Percentiles rank a stretch among this genome's conserved stretches.
Conservation (phyloP, 2,888 invertebrate genomes). For the Gandaritis pyraliata region DNA sequence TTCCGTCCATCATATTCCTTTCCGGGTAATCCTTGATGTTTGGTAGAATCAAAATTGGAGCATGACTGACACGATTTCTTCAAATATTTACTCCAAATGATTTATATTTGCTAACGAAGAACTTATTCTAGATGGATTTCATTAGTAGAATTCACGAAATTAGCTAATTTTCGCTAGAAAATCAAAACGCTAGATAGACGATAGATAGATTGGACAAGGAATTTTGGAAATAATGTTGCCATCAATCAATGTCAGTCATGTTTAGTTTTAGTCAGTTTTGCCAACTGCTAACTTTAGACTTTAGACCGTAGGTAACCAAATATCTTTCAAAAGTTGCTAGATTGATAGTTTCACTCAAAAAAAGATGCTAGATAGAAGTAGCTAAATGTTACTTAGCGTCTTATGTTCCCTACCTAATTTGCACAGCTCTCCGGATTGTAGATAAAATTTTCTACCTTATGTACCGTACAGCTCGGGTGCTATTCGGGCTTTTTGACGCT, state of each 20-base stretch:
- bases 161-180: conserved; percentile 22
- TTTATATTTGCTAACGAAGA: conserved; percentile 13
- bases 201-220: conserved; percentile 26
- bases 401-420: no score
- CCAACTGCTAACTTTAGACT: no score
- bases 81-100: conserved; percentile 13
- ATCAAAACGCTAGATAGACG: conserved; percentile 28
- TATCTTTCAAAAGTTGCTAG: no score
- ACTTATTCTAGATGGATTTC: conserved; percentile 21
- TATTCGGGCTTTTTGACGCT: no score
- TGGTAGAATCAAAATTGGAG: conserved; percentile 34
- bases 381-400: no score
- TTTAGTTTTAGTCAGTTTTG: no score
- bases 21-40: conserved; percentile 42
- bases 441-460: no score
- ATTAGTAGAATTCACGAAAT: conserved; percentile 10
- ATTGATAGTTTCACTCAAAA: no score
- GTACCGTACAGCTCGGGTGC: no score
- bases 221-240: conserved; percentile 36
- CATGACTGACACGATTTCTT: conserved; percentile 47
- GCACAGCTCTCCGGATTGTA: no score
- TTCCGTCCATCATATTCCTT: conserved; percentile 87
- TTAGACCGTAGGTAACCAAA: no score
- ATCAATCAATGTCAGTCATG: conserved; percentile 1
- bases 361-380: no score